These are phyloP conservation scores for Aptenodytes forsteri DNA, from an alignment of 2,113 vertebrate genomes.

Conservation along the genomic window DNA sequence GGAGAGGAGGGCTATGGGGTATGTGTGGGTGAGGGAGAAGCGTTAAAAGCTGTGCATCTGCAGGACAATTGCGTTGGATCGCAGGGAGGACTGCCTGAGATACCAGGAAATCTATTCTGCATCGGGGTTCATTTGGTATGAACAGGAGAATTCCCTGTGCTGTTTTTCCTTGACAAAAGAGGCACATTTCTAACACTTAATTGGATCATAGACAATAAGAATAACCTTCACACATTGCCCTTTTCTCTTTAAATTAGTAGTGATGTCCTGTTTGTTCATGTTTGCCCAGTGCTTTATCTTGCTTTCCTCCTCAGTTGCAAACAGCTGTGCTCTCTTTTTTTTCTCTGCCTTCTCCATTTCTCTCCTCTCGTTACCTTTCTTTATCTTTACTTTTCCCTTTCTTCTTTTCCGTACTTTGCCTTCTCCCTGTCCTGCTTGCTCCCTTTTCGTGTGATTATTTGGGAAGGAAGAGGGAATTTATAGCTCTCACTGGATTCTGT, in stretches of 20 bases:
- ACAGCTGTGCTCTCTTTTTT: not conserved
- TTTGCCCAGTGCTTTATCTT: slow-evolving; percentile 30
- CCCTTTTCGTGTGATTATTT: slow-evolving; percentile 3
- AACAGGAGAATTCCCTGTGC: slow-evolving; percentile 18
- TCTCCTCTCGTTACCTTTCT: not conserved
- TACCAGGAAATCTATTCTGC: not conserved
- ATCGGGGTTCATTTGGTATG: not conserved
- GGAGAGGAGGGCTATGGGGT: not conserved
- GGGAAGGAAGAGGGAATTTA: slow-evolving; percentile 6
- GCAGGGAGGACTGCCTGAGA: not conserved
- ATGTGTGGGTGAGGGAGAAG: not conserved
- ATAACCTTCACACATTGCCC: slow-evolving; percentile 31
- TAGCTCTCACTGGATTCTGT: slow-evolving; percentile 41
- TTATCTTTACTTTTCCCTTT: not conserved
- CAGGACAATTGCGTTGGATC: not conserved
- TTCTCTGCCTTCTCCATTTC: not conserved
- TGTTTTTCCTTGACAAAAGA: slow-evolving; percentile 26
- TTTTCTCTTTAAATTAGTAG: slow-evolving; percentile 49
- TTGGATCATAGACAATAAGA: slow-evolving; percentile 20
- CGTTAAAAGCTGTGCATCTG: not conserved
- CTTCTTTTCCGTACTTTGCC: not conserved
- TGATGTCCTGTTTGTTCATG: slow-evolving; percentile 15
- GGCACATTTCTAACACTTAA: slow-evolving; percentile 29
- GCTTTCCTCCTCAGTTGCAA: not conserved
- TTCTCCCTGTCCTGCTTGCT: not conserved